phyloP scores from a whole-genome alignment of 1,140 invertebrate species.

The Formica exsecta region DNA sequence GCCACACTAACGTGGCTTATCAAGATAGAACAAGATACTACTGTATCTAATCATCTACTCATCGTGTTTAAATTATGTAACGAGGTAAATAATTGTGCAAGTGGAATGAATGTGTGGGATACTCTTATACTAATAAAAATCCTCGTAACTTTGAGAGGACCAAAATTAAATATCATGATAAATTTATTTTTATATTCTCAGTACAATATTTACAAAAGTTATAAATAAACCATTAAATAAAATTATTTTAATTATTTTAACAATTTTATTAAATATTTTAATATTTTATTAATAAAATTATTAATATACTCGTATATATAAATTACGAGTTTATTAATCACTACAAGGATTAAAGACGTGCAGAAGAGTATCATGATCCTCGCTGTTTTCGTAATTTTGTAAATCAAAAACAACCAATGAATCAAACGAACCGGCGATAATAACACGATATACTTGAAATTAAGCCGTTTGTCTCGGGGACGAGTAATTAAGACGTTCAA shows the following conservation, averaged over 20 bases:
- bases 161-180: not conserved
- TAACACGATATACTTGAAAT: slow-evolving; percentile 2
- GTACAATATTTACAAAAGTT: slow-evolving; percentile 3
- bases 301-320: too few species aligned
- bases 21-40: slow-evolving; percentile 55
- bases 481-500: slow-evolving; percentile 58
- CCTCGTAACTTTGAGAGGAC: not conserved
- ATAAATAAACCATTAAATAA: not conserved
- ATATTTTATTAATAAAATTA: too few species aligned
- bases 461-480: not conserved
- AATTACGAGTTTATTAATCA: too few species aligned
- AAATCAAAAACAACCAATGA: too few species aligned
- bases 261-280: too few species aligned
- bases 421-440: not conserved
- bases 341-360: too few species aligned
- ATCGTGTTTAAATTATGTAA: slow-evolving; percentile 48
- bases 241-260: too few species aligned
- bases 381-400: too few species aligned
- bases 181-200: not conserved
- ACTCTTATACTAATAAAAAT: slow-evolving; percentile 8
- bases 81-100: slow-evolving; percentile 27
- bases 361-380: too few species aligned
- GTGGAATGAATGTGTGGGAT: not conserved
- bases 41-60: slow-evolving; percentile 53
- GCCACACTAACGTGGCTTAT: slow-evolving; percentile 45